A percentile compares a stretch with the other conserved stretches of the same genome.
These are phyloP conservation scores for Bombus sylvicola DNA, from an alignment of 1,140 invertebrate species.

Conservation along the genomic window DNA sequence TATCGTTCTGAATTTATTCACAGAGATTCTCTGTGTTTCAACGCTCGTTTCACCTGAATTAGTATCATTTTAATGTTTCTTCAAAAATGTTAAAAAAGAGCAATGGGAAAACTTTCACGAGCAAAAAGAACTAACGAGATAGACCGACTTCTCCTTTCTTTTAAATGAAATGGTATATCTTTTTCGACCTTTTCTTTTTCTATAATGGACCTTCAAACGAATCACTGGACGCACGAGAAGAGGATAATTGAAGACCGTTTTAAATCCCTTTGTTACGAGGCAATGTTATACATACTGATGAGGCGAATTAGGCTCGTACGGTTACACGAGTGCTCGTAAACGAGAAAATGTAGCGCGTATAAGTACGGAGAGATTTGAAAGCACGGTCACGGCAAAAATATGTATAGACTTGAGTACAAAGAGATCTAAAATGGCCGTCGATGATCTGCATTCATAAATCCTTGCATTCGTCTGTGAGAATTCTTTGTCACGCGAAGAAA, in stretches of 20 bases:
- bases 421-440: slow-evolving; percentile 3
- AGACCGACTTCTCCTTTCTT: background rate
- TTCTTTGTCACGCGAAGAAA: background rate
- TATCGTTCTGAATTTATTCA: background rate
- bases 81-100: too few species aligned
- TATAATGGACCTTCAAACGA: background rate
- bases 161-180: background rate
- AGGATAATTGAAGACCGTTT: slow-evolving; percentile 25
- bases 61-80: too few species aligned
- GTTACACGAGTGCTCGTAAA: slow-evolving; percentile 25
- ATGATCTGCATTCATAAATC: slow-evolving; percentile 5
- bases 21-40: background rate
- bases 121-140: background rate
- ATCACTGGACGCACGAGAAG: background rate
- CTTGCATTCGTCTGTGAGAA: background rate
- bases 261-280: slow-evolving; percentile 35
- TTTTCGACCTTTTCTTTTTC: background rate
- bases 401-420: background rate
- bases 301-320: slow-evolving; percentile 22
- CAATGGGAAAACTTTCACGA: background rate
- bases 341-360: background rate
- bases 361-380: background rate
- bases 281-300: slow-evolving; percentile 42
- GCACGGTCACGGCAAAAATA: background rate
- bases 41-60: background rate